These are phyloP conservation scores for Cebus imitator DNA, from an alignment of 2,113 vertebrate genomes.

Conservation along the genomic window DNA sequence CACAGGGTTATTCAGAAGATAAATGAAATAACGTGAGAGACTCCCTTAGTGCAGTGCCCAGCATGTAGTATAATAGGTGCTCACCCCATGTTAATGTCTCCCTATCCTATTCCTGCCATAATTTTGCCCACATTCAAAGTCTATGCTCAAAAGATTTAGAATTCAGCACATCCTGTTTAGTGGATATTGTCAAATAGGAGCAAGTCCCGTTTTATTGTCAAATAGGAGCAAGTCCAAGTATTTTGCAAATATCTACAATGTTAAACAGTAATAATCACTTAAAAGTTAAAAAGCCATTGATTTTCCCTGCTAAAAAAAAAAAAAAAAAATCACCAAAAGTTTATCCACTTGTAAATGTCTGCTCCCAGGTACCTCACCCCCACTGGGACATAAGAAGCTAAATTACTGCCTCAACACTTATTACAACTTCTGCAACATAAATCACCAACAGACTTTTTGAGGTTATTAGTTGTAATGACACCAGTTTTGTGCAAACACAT, in stretches of 20 bases:
- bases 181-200: background rate
- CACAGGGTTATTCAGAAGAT: background rate
- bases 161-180: background rate
- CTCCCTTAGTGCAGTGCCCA: background rate
- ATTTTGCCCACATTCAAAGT: background rate
- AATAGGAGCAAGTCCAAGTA: background rate
- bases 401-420: background rate
- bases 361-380: background rate
- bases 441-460: background rate
- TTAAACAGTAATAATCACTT: background rate
- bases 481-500: conserved; percentile 8
- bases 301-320: background rate
- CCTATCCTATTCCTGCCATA: background rate
- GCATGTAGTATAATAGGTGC: background rate
- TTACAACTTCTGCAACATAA: conserved; percentile 17
- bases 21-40: background rate
- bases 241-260: background rate
- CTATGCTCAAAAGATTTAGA: background rate
- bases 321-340: background rate
- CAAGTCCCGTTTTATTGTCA: background rate
- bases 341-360: conserved; percentile 14
- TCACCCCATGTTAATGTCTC: background rate
- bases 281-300: background rate
- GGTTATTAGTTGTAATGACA: conserved; percentile 1
- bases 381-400: background rate